phyloP scores from a whole-genome alignment of 2,888 invertebrate genomes.

The Cataglyphis livida region DNA sequence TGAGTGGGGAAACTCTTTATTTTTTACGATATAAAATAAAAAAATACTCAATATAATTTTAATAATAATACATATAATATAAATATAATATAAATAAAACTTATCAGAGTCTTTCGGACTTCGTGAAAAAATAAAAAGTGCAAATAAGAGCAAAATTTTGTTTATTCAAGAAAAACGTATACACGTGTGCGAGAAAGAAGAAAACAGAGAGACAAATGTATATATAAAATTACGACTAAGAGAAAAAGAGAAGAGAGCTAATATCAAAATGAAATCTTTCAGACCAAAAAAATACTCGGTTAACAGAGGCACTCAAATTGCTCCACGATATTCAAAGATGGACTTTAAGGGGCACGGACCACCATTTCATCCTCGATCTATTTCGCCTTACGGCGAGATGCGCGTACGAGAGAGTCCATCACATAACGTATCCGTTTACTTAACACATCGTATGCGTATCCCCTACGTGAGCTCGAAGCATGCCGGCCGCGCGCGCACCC shows the following conservation, averaged over 20 bases:
- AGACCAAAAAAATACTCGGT: constrained; percentile 80
- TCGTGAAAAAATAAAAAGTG: background rate
- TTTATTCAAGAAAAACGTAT: background rate
- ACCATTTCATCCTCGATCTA: constrained; percentile 21
- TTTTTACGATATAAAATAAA: background rate
- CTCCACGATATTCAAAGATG: constrained; percentile 67
- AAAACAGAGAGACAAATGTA: constrained; percentile 16
- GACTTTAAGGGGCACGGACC: constrained; percentile 36
- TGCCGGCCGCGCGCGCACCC: background rate
- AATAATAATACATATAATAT: too few species aligned
- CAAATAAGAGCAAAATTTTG: background rate
- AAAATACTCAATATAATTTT: background rate
- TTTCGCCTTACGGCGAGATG: background rate
- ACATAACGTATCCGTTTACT: constrained; percentile 21
- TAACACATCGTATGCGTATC: constrained; percentile 9
- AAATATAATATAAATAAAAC: background rate
- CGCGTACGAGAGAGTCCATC: constrained; percentile 17
- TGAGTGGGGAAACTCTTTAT: background rate
- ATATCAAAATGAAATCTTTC: constrained; percentile 80
- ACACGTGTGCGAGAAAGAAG: background rate
- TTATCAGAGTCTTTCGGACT: background rate
- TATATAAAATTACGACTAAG: background rate
- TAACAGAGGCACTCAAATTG: constrained; percentile 81
- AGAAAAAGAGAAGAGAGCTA: constrained; percentile 25
- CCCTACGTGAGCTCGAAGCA: background rate